A percentile compares a stretch with the other conserved stretches of the same genome.
These are phyloP conservation scores for Cephus spinipes DNA, from an alignment of 2,888 invertebrate genomes.

Conservation along the genomic window DNA sequence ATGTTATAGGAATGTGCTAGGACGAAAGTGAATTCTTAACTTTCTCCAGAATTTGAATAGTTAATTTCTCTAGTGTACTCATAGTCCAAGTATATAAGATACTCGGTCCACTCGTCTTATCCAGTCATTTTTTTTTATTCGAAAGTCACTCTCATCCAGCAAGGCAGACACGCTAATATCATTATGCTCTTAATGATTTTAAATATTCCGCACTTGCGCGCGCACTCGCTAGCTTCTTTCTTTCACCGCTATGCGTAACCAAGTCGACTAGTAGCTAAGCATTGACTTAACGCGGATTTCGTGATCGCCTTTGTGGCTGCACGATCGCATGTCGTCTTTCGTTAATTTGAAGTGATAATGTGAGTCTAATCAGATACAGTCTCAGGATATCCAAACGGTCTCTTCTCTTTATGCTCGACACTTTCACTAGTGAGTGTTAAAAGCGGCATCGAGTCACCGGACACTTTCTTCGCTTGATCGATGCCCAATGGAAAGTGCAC, in stretches of 20 bases:
- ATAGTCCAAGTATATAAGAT: background rate
- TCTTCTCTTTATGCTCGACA: slow-evolving; percentile 37
- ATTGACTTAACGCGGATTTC: background rate
- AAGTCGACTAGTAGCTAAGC: background rate
- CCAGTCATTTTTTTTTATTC: background rate
- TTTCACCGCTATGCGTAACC: background rate
- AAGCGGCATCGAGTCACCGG: slow-evolving; percentile 50
- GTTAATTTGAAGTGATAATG: background rate
- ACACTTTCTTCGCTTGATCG: slow-evolving; percentile 66
- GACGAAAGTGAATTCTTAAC: background rate
- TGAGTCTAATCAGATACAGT: background rate
- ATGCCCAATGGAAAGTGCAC: slow-evolving; percentile 60
- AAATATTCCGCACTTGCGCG: background rate
- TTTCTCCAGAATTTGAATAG: background rate
- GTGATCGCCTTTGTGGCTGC: background rate
- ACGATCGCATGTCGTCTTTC: background rate
- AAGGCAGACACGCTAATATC: background rate
- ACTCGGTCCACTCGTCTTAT: background rate
- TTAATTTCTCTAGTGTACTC: background rate
- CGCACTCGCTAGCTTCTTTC: background rate
- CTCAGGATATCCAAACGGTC: background rate
- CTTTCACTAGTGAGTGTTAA: slow-evolving; percentile 61
- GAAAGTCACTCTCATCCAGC: background rate
- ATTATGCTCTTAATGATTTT: background rate
- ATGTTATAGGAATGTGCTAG: background rate